Evolutionary conservation across 2,797 vertebrate genomes (phyloP), one percentile per base, ranked within the genome.

Genomic region (Geotrypetes seraphini): DNA sequence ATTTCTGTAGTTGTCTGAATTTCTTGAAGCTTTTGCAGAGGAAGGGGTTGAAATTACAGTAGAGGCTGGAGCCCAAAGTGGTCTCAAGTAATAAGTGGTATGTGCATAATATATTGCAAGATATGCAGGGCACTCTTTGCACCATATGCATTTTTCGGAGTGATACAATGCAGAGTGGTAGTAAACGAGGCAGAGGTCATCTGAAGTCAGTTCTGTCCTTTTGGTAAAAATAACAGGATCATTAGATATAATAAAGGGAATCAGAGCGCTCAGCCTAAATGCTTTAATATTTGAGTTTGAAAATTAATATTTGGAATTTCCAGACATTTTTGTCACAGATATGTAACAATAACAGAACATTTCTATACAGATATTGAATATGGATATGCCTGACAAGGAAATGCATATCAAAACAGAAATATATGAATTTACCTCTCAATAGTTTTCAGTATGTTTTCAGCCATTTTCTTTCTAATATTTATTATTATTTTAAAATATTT

Each of bases 181-280:
- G 54, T 65, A 69, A 73, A 64, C 37, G 55, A 49, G 28, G 28
- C 40, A 53, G 48, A 54, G 73, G 68, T 76, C 74, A 71, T 41
- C 51, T 16, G 52, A 52, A 79, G 79, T 60, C 69, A 77, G 56
- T 69, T 59, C 57, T 46, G 28, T 58, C 55, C 64, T 35, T 72
- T 83, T 71, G 75, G 64, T 39, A 71, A 71, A 69, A 79, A 69
- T 60, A 81, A 69, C 70, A 67, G 41, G 33, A 63, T 64, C 69
- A 75, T 73, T 66, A 72, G 8, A 32, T 43, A 40, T 43, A 63
- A 50, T 64, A 63, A 43, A 63, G 57, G 56, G 49, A 65, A 38
- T 46, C 50, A 33, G 36, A 28, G 33, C 55, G 39, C 47, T 56
- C 30, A 28, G 28, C 33, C 50, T 5, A 31, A 28, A 52, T 40